These are phyloP conservation scores for Columba janthina DNA, from an alignment of 2,113 vertebrate genomes.

Conservation along the genomic window DNA sequence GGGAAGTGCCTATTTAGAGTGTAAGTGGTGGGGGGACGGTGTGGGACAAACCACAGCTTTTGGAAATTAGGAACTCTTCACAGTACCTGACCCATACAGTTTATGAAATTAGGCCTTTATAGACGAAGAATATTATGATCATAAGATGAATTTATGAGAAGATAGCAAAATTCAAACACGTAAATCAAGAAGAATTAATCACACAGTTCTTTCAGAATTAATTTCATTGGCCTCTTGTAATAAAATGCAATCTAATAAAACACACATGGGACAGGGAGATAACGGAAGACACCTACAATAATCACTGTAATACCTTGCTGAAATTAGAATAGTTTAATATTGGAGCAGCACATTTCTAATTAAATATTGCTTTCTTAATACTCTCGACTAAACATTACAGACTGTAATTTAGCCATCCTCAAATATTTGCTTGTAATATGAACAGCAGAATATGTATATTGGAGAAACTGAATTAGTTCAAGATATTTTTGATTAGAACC, in stretches of 20 bases:
- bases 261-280: not conserved
- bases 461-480: not conserved
- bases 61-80: not conserved
- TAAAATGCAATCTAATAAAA: not conserved
- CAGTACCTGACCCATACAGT: not conserved
- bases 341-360: not conserved
- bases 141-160: not conserved
- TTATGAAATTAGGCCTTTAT: not conserved
- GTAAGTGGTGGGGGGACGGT: accelerated
- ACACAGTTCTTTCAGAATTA: not conserved
- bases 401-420: not conserved
- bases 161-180: not conserved
- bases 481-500: not conserved
- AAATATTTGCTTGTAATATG: not conserved
- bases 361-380: not conserved
- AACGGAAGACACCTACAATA: not conserved
- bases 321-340: not conserved
- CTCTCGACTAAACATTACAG: not conserved
- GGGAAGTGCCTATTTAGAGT: not conserved
- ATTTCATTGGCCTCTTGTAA: not conserved
- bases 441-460: not conserved
- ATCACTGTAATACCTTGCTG: not conserved
- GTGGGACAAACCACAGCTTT: not conserved
- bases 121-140: not conserved
- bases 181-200: not conserved